Conservation (phyloP, 2,113 vertebrate species). For the Cichladusa arquata region DNA sequence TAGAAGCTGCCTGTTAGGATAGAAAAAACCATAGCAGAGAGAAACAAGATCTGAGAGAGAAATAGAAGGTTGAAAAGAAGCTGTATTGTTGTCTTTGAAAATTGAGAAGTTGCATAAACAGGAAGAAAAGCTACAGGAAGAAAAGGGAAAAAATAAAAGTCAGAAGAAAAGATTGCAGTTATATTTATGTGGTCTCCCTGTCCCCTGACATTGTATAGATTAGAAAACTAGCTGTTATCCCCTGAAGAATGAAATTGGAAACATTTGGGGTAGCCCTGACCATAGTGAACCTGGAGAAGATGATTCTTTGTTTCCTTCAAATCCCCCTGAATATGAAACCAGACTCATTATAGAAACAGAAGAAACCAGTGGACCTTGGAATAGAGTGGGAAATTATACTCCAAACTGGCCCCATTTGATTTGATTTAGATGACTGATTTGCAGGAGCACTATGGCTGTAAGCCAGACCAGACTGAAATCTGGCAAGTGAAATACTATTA, state of each 20-base stretch:
- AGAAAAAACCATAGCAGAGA: background rate
- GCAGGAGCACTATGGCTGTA: background rate
- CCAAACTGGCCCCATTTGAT: background rate
- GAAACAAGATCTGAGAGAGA: background rate
- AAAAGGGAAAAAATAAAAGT: background rate
- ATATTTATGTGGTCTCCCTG: background rate
- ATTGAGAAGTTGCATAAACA: background rate
- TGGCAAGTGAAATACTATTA: background rate
- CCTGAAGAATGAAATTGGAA: background rate
- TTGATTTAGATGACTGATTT: background rate
- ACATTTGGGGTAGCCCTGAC: background rate
- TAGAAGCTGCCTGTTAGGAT: background rate
- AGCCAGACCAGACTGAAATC: background rate
- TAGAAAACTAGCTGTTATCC: background rate
- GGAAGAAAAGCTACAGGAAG: background rate
- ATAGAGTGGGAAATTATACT: background rate
- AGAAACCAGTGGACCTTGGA: background rate
- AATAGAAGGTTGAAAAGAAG: background rate
- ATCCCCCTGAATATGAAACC: background rate
- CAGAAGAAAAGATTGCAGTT: background rate
- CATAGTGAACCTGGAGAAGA: background rate
- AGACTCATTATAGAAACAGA: background rate
- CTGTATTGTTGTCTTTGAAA: background rate
- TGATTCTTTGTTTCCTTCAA: background rate
- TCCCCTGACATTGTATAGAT: background rate